Evolutionary conservation across 2,113 vertebrate species (phyloP).

Genomic region (Dendrocopos noguchii): DNA sequence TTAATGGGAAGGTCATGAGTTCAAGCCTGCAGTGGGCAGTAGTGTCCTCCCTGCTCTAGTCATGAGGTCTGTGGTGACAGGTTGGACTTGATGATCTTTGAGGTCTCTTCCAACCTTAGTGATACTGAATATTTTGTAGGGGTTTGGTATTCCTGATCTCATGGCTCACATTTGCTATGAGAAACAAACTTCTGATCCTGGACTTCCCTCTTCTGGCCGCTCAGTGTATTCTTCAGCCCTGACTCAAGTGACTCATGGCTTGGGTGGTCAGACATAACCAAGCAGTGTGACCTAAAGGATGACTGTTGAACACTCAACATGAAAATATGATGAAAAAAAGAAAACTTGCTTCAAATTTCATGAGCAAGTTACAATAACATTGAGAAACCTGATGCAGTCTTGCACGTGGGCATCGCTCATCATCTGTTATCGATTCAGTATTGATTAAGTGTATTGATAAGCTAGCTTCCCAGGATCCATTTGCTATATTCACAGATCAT

Average conservation of each 20-base stretch:
- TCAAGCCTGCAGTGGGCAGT: no score
- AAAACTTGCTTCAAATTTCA: not conserved
- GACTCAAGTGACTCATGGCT: not conserved
- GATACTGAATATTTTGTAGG: not conserved
- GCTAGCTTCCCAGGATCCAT: not conserved
- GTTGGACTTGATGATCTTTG: no score
- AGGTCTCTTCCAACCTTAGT: no score
- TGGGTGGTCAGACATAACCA: not conserved
- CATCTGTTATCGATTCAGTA: not conserved
- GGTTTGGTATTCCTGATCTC: not conserved
- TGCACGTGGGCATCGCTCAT: not conserved
- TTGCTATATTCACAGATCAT: constrained; percentile 12
- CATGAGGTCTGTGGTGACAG: no score
- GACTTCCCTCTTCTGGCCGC: constrained; percentile 68
- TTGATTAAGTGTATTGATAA: not conserved
- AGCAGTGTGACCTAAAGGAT: not conserved
- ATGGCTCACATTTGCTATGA: not conserved
- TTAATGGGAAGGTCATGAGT: no score
- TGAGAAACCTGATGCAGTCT: not conserved
- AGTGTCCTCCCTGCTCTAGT: no score
- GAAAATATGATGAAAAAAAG: not conserved
- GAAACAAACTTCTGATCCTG: constrained; percentile 52
- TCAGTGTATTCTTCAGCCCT: constrained; percentile 38
- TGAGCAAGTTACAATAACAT: not conserved
- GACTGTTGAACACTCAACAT: not conserved